These are phyloP conservation scores for Engystomops pustulosus DNA, from an alignment of 2,113 vertebrate species.

Conservation along the genomic window DNA sequence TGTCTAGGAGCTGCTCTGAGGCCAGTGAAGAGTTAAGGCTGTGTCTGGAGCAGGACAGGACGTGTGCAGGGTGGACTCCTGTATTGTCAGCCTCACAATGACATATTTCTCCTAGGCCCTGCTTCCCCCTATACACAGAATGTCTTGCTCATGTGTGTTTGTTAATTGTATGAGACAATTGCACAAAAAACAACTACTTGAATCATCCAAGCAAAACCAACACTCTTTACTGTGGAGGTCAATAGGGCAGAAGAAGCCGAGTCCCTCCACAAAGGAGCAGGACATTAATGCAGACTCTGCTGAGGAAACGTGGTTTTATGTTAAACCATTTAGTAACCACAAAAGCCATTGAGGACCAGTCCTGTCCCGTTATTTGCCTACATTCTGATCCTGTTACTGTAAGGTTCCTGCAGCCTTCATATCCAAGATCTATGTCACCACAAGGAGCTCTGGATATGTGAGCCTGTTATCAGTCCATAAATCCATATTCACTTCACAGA, in stretches of 20 bases:
- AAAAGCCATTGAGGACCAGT: constrained; percentile 22
- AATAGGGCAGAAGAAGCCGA: constrained; percentile 45
- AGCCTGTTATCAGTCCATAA: constrained; percentile 16
- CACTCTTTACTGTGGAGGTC: constrained; percentile 54
- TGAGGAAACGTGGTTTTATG: constrained; percentile 44
- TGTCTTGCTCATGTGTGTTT: constrained; percentile 58
- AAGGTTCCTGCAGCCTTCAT: neutral
- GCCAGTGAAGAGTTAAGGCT: neutral
- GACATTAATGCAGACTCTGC: constrained; percentile 48
- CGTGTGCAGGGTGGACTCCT: constrained; percentile 46
- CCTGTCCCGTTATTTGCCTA: neutral
- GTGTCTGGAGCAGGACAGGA: neutral
- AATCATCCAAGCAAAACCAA: constrained; percentile 54
- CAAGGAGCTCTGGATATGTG: neutral
- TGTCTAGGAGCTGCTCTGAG: no score
- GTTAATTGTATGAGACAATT: constrained; percentile 57
- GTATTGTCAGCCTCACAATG: constrained; percentile 44
- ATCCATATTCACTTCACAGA: neutral
- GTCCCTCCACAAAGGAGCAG: constrained; percentile 32
- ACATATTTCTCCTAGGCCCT: constrained; percentile 48
- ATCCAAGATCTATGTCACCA: neutral
- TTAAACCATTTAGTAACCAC: constrained; percentile 45
- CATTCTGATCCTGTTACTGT: constrained; percentile 12
- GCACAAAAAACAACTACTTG: constrained; percentile 59
- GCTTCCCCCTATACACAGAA: constrained; percentile 44